Evolutionary conservation across 2,888 invertebrate species (phyloP), one percentile per base, ranked within the genome.

Genomic region (Therioaphis trifolii): DNA sequence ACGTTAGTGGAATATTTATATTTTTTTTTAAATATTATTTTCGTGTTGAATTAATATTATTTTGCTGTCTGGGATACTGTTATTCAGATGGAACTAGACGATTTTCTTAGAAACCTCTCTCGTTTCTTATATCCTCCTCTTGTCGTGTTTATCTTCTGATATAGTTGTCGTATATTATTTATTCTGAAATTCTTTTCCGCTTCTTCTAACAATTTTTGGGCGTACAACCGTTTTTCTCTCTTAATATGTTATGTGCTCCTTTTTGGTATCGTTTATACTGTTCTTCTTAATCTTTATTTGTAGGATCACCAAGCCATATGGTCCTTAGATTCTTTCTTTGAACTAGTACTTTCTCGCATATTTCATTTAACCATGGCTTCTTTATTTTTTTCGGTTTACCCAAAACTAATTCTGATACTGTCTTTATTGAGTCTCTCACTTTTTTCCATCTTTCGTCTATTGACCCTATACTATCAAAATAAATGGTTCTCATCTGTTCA

Each of bases 351-450:
- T 46, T 63, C 66, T 77, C 46, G n/a, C n/a, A 77, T 77, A 77
- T 29, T 9, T 77, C n/a, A 77, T 77, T 77, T 49, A 77, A 77
- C 63, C 66, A 77, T 77, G 29, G 76, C n/a, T 77, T 63, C 46
- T 49, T 77, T 63, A 14, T 58, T 58, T 66, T 29, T 14, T 66
- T 66, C 5, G 2, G n/a, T 24, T 61, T 61, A 75, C 75, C 75
- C 40, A 75, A n/a, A 43, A 75, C 75, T 43, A 14, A 9, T 75
- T 61, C 40, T 18, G 58, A 75, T 58, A 75, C 46, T 75, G 40
- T 9, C 58, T 55, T 74, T 55, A 55, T 74, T 35, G 52, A 35
- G 35, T 55, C 29, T 74, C n/a, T 52, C 55, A 40, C 9, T 43
- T 61, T 75, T 75, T 43, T 18, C 29, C 49, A 52, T 52, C 12